Evolutionary conservation across 1,140 invertebrate genomes (phyloP).

Genomic region (Fopius arisanus): DNA sequence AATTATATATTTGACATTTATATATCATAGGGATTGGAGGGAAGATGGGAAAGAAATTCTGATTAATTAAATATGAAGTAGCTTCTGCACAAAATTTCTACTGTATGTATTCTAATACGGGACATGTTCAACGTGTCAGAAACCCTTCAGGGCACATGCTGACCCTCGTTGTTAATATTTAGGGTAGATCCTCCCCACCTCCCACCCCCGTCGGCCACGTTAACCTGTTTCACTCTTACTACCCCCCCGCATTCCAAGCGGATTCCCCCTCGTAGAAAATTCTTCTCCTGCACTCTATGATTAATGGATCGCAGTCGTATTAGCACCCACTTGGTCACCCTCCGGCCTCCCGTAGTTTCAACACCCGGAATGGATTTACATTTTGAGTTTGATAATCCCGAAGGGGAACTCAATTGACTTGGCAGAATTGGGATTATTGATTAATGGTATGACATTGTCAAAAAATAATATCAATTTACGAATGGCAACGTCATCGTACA

Average conservation of each 20-base stretch:
- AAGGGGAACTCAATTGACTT: neutral
- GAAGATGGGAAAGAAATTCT: no score
- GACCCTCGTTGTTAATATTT: constrained; percentile 37
- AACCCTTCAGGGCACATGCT: constrained; percentile 7
- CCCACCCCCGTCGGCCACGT: neutral
- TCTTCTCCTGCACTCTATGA: constrained; percentile 41
- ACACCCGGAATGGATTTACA: constrained; percentile 39
- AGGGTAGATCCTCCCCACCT: constrained; percentile 26
- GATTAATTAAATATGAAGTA: no score
- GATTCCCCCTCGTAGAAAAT: neutral
- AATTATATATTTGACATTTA: no score
- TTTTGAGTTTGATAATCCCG: constrained; percentile 49
- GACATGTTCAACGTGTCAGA: neutral
- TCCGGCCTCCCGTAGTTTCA: constrained; percentile 6
- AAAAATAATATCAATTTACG: neutral
- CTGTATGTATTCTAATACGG: neutral
- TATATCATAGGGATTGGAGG: no score
- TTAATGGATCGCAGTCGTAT: constrained; percentile 46
- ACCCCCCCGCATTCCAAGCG: neutral
- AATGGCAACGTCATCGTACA: neutral
- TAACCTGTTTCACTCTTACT: constrained; percentile 30
- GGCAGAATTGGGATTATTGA: neutral
- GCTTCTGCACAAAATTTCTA: neutral
- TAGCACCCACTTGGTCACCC: constrained; percentile 43
- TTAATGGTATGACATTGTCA: neutral